Conservation (phyloP, 1,140 invertebrate genomes). For the Colletes gigas region DNA sequence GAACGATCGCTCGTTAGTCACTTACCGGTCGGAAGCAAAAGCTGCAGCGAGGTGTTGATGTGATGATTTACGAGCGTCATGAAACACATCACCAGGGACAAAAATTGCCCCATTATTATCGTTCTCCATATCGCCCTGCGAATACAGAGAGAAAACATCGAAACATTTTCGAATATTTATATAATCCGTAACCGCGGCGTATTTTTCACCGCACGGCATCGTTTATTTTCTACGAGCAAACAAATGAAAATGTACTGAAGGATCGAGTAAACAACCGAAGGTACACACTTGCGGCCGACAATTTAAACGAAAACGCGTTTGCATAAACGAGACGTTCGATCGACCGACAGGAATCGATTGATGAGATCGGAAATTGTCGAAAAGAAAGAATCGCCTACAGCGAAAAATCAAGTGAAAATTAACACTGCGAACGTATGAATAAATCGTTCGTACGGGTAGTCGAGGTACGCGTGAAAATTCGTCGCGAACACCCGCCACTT, state of each 20-base stretch:
- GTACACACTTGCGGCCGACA: not conserved
- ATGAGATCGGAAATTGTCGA: not conserved
- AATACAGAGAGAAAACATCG: not conserved
- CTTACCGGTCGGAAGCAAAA: conserved; percentile 87
- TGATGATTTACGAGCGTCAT: conserved; percentile 89
- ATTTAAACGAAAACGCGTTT: not conserved
- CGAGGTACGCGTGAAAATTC: conserved; percentile 14
- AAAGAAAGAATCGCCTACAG: no score
- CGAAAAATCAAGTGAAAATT: no score
- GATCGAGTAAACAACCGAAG: not conserved
- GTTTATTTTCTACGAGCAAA: not conserved
- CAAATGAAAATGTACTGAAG: not conserved
- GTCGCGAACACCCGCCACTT: conserved; percentile 51
- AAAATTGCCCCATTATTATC: conserved; percentile 88
- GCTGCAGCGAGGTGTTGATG: conserved; percentile 85
- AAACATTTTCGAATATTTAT: not conserved
- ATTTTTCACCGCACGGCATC: not conserved
- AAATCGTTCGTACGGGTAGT: not conserved
- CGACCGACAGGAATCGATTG: not conserved
- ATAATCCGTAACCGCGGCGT: not conserved
- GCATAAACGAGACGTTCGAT: not conserved
- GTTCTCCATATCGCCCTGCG: conserved; percentile 88
- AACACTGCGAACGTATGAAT: not conserved
- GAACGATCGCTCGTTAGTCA: conserved; percentile 22
- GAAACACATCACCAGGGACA: conserved; percentile 88